Evolutionary conservation across 2,888 invertebrate genomes (phyloP), one percentile per base, ranked within the genome.

Genomic region (Lasius platythorax): DNA sequence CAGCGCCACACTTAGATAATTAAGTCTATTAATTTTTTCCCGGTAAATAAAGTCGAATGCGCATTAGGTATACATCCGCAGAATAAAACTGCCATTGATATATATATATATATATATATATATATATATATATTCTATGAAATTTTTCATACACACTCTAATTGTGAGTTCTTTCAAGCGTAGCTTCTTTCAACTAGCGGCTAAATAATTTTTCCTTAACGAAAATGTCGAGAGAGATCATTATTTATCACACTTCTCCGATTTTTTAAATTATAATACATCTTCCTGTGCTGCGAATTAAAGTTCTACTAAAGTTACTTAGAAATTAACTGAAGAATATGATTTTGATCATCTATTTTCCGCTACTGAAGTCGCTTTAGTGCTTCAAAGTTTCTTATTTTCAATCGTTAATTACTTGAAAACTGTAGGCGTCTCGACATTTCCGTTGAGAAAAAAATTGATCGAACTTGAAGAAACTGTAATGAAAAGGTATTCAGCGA

Each of bases 241-340:
- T 70, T 70, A 78, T 78, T 78, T 70, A 70, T 70, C 78, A 43
- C 78, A 33, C 56, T 56, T 78, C 3, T n/a, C 40, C n/a, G 43
- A 70, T 70, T 70, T 43, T 78, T 30, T 33, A 78, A 30, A 78
- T 78, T 78, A 70, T 70, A 70, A 70, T 70, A 70, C 68, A 68
- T 43, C 74, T 74, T 63, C 28, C 37, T 15, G n/a, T 23, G 33
- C 50, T 63, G 43, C 15, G 43, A 74, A 63, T 63, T 53, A 66
- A 66, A 66, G 18, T 66, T 76, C 33, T 37, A 66, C 33, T 9
- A 67, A 76, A 66, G 18, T 76, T 76, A 3, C 46, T 66, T 76
- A 66, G 46, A 66, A 75, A 66, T 64, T 64, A 66, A 76, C 75
- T 30, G 75, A 50, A 76, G 46, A 66, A 76, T 76, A 66, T 37